Conservation (phyloP, 2,888 invertebrate species). For the Apocheima hispidaria region DNA sequence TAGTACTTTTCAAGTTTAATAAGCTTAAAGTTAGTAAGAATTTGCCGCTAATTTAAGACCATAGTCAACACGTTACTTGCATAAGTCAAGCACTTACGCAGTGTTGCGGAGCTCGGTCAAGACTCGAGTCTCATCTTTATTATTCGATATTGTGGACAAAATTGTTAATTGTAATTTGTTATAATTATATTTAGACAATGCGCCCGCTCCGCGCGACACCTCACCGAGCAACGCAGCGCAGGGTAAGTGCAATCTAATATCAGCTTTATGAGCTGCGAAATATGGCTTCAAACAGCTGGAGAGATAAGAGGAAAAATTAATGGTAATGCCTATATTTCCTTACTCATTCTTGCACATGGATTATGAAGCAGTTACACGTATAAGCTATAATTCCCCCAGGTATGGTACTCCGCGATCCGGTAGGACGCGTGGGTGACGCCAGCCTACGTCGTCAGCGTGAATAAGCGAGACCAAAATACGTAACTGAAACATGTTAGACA, state of each 20-base stretch:
- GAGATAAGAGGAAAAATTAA: not conserved
- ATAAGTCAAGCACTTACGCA: slow-evolving; percentile 28
- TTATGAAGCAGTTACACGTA: slow-evolving; percentile 24
- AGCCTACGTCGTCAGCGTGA: too few species aligned
- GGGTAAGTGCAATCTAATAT: slow-evolving; percentile 28
- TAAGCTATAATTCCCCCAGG: slow-evolving; percentile 12
- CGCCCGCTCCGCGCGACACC: slow-evolving; percentile 29
- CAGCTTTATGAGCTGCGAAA: slow-evolving; percentile 26
- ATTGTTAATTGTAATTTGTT: slow-evolving; percentile 26
- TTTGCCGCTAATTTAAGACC: too few species aligned
- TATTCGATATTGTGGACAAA: not conserved
- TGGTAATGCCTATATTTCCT: slow-evolving; percentile 1
- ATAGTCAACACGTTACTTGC: not conserved
- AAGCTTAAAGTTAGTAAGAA: too few species aligned
- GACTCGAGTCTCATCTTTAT: not conserved
- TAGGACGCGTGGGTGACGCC: too few species aligned
- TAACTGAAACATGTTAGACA: too few species aligned
- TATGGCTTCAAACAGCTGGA: slow-evolving; percentile 10
- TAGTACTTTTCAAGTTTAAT: too few species aligned
- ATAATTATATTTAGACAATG: slow-evolving; percentile 35
- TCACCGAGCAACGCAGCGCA: slow-evolving; percentile 34
- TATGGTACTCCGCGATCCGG: too few species aligned
- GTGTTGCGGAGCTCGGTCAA: slow-evolving; percentile 34
- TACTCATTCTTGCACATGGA: slow-evolving; percentile 21
- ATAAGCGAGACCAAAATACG: too few species aligned